Evolutionary conservation across 92 coral and sea anemone species (phyloP).

Genomic region (Palythoa caribaeorum): DNA sequence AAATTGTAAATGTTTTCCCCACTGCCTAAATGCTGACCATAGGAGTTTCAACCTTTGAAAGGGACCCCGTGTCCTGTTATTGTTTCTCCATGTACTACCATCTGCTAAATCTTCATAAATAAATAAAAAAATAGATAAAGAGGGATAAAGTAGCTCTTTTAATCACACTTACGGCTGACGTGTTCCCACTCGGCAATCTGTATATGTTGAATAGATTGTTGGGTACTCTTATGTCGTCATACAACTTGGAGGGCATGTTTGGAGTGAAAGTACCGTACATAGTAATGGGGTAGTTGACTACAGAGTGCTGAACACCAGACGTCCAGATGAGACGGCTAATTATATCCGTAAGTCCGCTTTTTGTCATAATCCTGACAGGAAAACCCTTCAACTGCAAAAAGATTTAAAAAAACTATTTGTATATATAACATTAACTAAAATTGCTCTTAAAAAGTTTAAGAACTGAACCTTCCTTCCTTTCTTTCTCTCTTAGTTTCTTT

Average conservation of each 20-base stretch:
- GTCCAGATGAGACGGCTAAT: conserved; percentile 93
- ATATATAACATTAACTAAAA: no score
- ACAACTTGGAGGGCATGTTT: conserved; percentile 94
- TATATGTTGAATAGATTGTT: conserved; percentile 66
- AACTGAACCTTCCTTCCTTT: no score
- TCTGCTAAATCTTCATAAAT: no score
- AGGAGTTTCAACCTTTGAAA: no score
- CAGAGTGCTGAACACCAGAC: conserved; percentile 85
- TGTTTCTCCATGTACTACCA: no score
- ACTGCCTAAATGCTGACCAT: no score
- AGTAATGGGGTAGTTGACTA: conserved; percentile 95
- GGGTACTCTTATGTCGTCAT: conserved; percentile 86
- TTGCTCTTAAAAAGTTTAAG: no score
- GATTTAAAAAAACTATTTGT: not conserved
- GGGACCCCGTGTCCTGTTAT: no score
- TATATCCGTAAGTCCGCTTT: conserved; percentile 57
- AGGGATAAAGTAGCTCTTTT: not conserved
- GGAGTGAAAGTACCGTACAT: conserved; percentile 96
- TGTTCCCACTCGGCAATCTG: conserved; percentile 84
- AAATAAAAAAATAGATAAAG: no score
- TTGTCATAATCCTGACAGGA: conserved; percentile 68
- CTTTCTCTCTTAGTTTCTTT: no score
- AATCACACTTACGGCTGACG: conserved; percentile 84
- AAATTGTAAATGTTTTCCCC: no score
- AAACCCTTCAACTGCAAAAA: conserved; percentile 75